phyloP scores from a whole-genome alignment of 2,113 vertebrate genomes.

The Probosciger aterrimus region DNA sequence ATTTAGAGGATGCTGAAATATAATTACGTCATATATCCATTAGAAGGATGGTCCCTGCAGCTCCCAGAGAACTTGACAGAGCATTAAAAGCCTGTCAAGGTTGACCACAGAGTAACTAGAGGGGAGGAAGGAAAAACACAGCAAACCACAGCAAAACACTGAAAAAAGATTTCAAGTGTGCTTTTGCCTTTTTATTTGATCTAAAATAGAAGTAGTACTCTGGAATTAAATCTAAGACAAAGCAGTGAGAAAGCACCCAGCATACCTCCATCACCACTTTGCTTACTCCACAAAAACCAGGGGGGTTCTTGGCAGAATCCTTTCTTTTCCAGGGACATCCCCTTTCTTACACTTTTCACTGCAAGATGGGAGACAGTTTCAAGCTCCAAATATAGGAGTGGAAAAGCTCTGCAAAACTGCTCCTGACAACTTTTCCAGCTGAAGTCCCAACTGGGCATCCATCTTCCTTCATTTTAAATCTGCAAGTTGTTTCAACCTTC shows the following conservation, averaged over 20 bases:
- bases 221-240: not conserved
- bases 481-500: not conserved
- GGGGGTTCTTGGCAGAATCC: not conserved
- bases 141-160: not conserved
- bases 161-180: not conserved
- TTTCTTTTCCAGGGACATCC: not conserved
- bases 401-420: not conserved
- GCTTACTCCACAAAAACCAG: not conserved
- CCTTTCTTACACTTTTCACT: rapidly evolving
- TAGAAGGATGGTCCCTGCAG: not conserved
- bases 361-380: not conserved
- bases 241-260: not conserved
- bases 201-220: not conserved
- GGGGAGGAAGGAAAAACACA: not conserved
- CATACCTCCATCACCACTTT: not conserved
- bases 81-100: constrained; percentile 23
- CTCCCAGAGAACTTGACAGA: constrained; percentile 13
- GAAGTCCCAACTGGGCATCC: not conserved
- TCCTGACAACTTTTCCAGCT: not conserved
- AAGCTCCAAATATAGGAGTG: not conserved
- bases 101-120: constrained; percentile 17
- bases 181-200: not conserved
- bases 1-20: constrained; percentile 19
- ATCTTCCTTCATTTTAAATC: not conserved
- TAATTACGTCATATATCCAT: constrained; percentile 44